phyloP scores from a whole-genome alignment of 2,113 vertebrate species.

The Aviceda subcristata region DNA sequence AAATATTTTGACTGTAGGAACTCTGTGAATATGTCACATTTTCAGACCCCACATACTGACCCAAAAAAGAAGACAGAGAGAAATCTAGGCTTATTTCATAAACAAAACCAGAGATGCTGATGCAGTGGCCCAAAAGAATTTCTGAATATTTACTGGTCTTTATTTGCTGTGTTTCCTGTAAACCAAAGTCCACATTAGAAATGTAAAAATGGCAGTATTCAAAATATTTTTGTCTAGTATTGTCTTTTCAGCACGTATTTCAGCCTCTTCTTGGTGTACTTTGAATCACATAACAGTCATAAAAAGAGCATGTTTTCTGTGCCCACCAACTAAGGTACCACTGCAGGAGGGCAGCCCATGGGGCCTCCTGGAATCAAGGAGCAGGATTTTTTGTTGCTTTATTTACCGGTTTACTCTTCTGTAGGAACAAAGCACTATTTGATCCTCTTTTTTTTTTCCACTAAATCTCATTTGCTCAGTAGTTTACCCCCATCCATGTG shows the following conservation, averaged over 20 bases:
- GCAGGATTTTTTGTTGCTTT: slow-evolving; percentile 40
- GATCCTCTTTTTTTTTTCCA: slow-evolving; percentile 65
- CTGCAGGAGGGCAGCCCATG: background rate
- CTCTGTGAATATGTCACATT: background rate
- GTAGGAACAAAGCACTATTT: slow-evolving; percentile 66
- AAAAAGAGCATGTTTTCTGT: background rate
- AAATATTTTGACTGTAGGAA: background rate
- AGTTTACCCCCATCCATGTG: slow-evolving; percentile 58
- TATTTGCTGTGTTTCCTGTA: background rate
- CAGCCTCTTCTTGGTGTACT: background rate
- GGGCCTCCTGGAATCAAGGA: background rate
- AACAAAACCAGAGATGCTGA: background rate
- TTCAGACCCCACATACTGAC: background rate
- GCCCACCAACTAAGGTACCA: background rate
- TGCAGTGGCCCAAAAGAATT: background rate
- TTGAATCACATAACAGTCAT: background rate
- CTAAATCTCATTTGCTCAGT: slow-evolving; percentile 71
- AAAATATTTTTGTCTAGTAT: background rate
- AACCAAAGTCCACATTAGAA: background rate
- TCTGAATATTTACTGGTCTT: background rate
- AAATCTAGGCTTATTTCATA: background rate
- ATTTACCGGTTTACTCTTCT: slow-evolving; percentile 65
- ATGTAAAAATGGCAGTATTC: background rate
- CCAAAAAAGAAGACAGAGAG: background rate
- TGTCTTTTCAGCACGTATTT: background rate